Conservation (phyloP, 1,140 invertebrate species). For the Drosophila tristis region DNA sequence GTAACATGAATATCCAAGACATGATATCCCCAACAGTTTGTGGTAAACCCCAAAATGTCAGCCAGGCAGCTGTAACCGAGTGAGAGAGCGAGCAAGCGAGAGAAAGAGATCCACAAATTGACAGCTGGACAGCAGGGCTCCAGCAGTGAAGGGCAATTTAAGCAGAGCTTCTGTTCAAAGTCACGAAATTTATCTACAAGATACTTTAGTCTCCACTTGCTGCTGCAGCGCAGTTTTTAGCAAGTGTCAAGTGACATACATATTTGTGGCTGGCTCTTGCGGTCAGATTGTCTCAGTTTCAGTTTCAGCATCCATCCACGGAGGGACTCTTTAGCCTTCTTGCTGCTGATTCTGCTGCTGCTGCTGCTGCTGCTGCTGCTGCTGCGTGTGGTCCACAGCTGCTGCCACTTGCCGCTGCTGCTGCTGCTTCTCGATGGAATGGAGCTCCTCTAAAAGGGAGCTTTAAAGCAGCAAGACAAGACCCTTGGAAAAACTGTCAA, state of each 20-base stretch:
- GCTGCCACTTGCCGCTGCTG: no score
- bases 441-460: slow-evolving; percentile 16
- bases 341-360: no score
- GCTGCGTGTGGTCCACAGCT: slow-evolving; percentile 64
- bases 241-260: slow-evolving; percentile 80
- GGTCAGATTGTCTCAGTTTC: slow-evolving; percentile 33
- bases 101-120: slow-evolving; percentile 56
- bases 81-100: background rate
- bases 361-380: slow-evolving; percentile 13
- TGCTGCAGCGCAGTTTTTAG: slow-evolving; percentile 33
- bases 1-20: no score
- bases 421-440: background rate
- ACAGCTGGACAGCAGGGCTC: slow-evolving; percentile 52
- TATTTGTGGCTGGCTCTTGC: slow-evolving; percentile 79
- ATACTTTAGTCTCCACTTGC: slow-evolving; percentile 4
- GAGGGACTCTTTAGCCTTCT: no score
- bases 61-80: slow-evolving; percentile 25
- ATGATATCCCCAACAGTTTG: slow-evolving; percentile 56
- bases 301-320: slow-evolving; percentile 11
- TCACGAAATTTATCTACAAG: slow-evolving; percentile 58
- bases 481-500: slow-evolving; percentile 63
- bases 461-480: slow-evolving; percentile 30
- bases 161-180: slow-evolving; percentile 44
- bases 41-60: slow-evolving; percentile 31
- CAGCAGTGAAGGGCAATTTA: slow-evolving; percentile 75